A percentile compares a stretch with the other conserved stretches of the same genome.
These are phyloP conservation scores for Scleropages formosus DNA, from an alignment of 2,797 vertebrate species.

Conservation along the genomic window DNA sequence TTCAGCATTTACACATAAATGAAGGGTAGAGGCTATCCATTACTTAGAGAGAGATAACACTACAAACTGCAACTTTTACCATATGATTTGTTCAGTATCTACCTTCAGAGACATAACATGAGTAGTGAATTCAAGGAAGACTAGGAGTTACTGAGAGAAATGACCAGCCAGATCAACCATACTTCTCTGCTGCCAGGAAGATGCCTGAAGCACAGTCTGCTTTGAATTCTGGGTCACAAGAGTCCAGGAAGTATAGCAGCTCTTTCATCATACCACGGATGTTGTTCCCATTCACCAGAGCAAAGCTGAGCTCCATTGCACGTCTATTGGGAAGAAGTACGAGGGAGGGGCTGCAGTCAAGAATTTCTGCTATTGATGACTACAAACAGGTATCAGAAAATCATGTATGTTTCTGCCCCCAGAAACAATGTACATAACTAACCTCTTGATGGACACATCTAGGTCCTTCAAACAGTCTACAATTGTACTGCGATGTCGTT, in stretches of 20 bases:
- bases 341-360: not conserved
- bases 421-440: slow-evolving; percentile 34
- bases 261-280: slow-evolving; percentile 99
- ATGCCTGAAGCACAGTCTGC: slow-evolving; percentile 98
- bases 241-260: slow-evolving; percentile 97
- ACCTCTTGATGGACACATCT: slow-evolving; percentile 99
- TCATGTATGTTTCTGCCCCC: not conserved
- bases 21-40: not conserved
- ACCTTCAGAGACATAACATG: not conserved
- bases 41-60: no score
- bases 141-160: no score
- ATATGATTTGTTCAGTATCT: not conserved
- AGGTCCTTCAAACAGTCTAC: slow-evolving; percentile 98
- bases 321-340: slow-evolving; percentile 67
- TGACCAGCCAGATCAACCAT: slow-evolving; percentile 49
- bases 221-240: slow-evolving; percentile 98
- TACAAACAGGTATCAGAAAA: not conserved
- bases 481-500: slow-evolving; percentile 96
- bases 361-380: not conserved
- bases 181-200: slow-evolving; percentile 99
- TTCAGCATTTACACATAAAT: not conserved
- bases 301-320: slow-evolving; percentile 98
- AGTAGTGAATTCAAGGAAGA: no score
- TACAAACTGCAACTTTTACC: no score
- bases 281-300: slow-evolving; percentile 97